Conservation (phyloP, 2,113 vertebrate genomes). For the Merops nubicus region DNA sequence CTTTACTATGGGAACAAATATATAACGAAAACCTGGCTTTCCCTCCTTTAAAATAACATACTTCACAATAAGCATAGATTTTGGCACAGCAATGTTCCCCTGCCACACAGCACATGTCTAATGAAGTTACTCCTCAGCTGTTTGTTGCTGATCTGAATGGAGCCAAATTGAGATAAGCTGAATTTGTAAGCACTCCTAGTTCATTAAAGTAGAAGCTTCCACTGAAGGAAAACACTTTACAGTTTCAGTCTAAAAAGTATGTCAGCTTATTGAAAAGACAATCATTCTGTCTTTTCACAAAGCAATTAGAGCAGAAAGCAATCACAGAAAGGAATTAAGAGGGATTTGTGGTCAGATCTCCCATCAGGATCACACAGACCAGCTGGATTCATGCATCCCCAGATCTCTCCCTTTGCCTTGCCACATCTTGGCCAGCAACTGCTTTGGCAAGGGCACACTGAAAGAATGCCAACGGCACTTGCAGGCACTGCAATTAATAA, state of each 20-base stretch:
- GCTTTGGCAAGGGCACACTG: neutral
- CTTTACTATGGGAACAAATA: neutral
- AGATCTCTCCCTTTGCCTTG: neutral
- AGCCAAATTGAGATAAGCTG: constrained; percentile 11
- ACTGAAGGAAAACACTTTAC: neutral
- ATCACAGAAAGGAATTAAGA: neutral
- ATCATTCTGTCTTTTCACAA: neutral
- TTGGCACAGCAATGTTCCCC: constrained; percentile 10
- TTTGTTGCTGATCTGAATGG: neutral
- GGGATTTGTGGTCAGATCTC: neutral
- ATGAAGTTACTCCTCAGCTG: constrained; percentile 37
- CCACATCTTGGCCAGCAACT: neutral
- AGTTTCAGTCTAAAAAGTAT: neutral
- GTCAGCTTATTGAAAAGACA: neutral
- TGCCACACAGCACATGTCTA: constrained; percentile 27
- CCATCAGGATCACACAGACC: neutral
- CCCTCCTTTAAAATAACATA: constrained; percentile 4
- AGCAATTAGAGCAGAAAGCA: constrained; percentile 37
- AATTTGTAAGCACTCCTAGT: neutral
- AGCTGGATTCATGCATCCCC: neutral
- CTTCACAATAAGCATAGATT: neutral
- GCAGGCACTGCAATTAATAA: neutral
- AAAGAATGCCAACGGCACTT: neutral
- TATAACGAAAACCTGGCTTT: neutral
- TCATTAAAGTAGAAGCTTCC: constrained; percentile 23